Conservation (phyloP, 2,888 invertebrate species). For the Heteromurus nitidus region DNA sequence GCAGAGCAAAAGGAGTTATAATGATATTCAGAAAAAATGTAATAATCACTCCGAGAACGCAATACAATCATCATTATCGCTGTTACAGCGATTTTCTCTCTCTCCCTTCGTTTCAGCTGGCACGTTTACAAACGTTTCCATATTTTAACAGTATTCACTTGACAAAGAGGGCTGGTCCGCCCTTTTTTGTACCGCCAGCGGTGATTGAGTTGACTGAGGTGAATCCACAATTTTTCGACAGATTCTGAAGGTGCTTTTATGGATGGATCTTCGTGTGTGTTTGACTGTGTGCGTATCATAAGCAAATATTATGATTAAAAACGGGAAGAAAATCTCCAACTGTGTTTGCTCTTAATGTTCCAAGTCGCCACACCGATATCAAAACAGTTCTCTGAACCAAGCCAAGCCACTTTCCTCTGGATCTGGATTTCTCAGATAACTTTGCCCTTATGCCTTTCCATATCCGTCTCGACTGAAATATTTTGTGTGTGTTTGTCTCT, state of each 20-base stretch:
- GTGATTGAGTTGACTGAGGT: neutral
- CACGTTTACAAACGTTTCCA: neutral
- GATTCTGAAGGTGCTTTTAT: neutral
- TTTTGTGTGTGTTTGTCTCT: neutral
- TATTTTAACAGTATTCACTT: conserved; percentile 5
- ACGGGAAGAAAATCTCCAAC: conserved; percentile 24
- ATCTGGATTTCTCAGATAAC: too few relatives aligned
- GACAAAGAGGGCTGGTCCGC: too few relatives aligned
- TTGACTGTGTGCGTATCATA: too few relatives aligned
- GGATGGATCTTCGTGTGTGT: too few relatives aligned
- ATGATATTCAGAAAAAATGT: too few relatives aligned
- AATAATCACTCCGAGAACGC: too few relatives aligned
- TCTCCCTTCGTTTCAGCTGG: too few relatives aligned
- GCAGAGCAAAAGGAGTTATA: too few relatives aligned
- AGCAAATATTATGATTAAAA: conserved; percentile 41
- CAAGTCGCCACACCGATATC: neutral
- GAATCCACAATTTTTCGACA: neutral
- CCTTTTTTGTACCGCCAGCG: neutral
- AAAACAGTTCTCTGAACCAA: neutral
- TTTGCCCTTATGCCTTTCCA: neutral
- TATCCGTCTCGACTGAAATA: conserved; percentile 7
- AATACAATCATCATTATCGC: neutral
- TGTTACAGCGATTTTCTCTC: neutral
- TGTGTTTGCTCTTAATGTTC: conserved; percentile 33
- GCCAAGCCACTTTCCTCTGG: neutral